Base-by-base conservation (phyloP, 1,140 invertebrate species). In the Phthorimaea operculella region DNA sequence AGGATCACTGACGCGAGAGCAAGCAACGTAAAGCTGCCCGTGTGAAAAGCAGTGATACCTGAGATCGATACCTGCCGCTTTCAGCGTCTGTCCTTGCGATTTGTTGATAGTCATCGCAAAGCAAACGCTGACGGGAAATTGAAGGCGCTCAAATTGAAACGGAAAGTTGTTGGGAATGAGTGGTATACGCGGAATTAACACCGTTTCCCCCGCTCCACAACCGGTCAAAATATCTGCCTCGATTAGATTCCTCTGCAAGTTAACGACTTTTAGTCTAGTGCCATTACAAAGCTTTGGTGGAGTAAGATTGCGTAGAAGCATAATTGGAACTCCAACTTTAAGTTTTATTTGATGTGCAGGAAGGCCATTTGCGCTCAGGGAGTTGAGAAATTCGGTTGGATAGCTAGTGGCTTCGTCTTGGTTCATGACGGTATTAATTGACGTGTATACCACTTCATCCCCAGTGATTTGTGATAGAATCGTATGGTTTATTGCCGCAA, bases 251-350 rank as follows among this genome's bases (percentile, higher is more conserved):
- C 62, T 60, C 39, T 57, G 59, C 16, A 61, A 44, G 57, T 55
- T 58, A 62, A 64, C 66, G 1, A 66, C 42, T 57, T 60, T 52
- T 51, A 62, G 58, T 60, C 59, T 28, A 50, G 60, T 66, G 10
- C 60, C 63, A 52, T 68, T 63, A 47, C 58, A 68, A 58, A 65
- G 58, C 57, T 63, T 64, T 58, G 59, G 62, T 57, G 62, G 61
- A 51, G 58, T 63, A 45, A 68, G 52, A 47, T 70, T 68, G 58
- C n/a, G n/a, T n/a, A n/a, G n/a, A n/a, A n/a, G n/a, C 61, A 65
- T 63, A 10, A 62, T 59, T 54, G 57, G 57, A 15, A 44, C 47
- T 54, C 58, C 62, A 54, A 61, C 59, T 62, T 66, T 69, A 59
- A 64, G 55, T n/a, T 58, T 59, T 44, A 60, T 51, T 14, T 18